Evolutionary conservation across 2,797 vertebrate species (phyloP).

Genomic region (Acrocephalus scirpaceus): DNA sequence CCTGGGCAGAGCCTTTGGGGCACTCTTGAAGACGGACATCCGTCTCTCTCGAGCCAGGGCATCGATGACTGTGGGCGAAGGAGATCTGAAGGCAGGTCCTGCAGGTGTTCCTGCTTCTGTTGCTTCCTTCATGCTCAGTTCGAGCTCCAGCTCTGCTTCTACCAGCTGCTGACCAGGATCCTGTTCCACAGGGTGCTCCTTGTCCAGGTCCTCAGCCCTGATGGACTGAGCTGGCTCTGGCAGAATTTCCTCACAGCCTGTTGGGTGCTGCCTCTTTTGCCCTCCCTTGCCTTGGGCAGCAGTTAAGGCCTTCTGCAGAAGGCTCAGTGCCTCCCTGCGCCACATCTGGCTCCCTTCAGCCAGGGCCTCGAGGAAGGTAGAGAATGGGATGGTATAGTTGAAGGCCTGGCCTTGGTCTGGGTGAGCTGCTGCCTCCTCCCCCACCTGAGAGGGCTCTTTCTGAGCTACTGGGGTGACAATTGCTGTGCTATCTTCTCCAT

Average conservation of each 20-base stretch:
- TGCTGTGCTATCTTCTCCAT: neutral
- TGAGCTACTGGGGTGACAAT: neutral
- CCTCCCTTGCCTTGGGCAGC: neutral
- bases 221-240: neutral
- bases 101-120: neutral
- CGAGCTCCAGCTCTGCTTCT: rapidly evolving
- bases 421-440: neutral
- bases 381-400: neutral
- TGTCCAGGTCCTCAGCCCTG: neutral
- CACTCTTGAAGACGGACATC: rapidly evolving
- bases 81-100: neutral
- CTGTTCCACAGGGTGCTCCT: too few species aligned
- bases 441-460: neutral
- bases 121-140: neutral
- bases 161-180: neutral
- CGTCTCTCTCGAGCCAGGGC: neutral
- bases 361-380: neutral
- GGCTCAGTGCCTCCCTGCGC: rapidly evolving
- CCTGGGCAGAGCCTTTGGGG: neutral
- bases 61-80: neutral
- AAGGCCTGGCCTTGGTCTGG: neutral
- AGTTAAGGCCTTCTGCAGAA: rapidly evolving
- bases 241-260: neutral
- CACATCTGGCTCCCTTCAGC: neutral
- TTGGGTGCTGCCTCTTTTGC: neutral